Evolutionary conservation across 2,797 vertebrate genomes (phyloP).

Genomic region (Myotis pilosus): DNA sequence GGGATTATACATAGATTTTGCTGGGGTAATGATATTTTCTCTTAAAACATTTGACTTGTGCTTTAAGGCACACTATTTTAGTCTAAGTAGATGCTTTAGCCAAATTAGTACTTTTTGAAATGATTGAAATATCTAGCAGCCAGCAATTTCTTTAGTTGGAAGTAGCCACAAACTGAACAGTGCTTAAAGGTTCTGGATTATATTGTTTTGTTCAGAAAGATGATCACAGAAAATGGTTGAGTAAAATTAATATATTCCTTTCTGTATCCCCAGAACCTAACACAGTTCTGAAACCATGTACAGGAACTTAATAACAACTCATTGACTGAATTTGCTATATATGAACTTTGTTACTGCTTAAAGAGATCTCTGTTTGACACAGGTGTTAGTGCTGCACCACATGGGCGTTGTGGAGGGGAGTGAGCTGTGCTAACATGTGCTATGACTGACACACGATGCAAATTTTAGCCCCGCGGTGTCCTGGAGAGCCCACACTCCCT

Average conservation of each 20-base stretch:
- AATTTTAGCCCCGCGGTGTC: background rate
- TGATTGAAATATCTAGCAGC: background rate
- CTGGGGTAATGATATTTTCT: background rate
- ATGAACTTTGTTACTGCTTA: background rate
- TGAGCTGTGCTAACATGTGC: background rate
- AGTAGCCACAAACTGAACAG: background rate
- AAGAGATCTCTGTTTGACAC: background rate
- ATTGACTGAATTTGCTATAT: background rate
- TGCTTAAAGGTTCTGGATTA: background rate
- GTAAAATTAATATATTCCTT: background rate
- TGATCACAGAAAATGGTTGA: background rate
- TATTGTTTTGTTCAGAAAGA: background rate
- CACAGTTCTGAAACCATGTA: background rate
- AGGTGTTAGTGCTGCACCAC: background rate
- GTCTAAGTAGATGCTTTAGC: background rate
- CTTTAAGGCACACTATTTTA: constrained; percentile 39
- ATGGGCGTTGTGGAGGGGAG: background rate
- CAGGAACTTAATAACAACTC: background rate
- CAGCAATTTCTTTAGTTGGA: constrained; percentile 15
- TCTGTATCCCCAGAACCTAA: background rate
- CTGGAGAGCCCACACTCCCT: background rate
- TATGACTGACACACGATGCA: background rate
- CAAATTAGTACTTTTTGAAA: constrained; percentile 40
- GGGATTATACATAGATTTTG: constrained; percentile 9
- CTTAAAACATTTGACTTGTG: constrained; percentile 25